These are phyloP conservation scores for Mycalesis mineus DNA, from an alignment of 2,888 invertebrate genomes.

Conservation along the genomic window DNA sequence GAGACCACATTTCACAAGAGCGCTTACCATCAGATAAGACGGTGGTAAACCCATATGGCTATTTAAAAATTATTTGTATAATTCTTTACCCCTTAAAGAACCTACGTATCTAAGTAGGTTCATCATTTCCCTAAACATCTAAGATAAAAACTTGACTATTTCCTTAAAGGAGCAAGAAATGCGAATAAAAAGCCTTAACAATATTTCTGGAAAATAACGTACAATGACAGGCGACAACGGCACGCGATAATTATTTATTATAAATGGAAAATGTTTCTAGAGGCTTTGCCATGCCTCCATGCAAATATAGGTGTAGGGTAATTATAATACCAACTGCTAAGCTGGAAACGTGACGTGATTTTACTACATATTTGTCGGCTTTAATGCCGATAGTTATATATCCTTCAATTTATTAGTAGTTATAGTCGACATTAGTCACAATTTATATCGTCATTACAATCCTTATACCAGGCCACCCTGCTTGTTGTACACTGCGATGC, in stretches of 20 bases:
- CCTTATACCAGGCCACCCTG: too few relatives aligned
- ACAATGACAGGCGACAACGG: slow-evolving; percentile 21
- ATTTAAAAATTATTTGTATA: too few relatives aligned
- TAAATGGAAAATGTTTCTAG: slow-evolving; percentile 45
- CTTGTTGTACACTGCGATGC: too few relatives aligned
- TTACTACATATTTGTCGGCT: neutral
- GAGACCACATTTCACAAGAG: too few relatives aligned
- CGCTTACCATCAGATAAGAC: too few relatives aligned
- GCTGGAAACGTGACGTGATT: neutral
- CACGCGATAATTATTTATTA: slow-evolving; percentile 36
- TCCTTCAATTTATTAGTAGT: neutral
- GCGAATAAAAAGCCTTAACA: neutral
- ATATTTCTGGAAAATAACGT: slow-evolving; percentile 2
- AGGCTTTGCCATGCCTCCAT: slow-evolving; percentile 33
- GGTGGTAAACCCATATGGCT: too few relatives aligned
- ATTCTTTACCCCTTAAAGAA: too few relatives aligned
- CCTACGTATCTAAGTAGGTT: too few relatives aligned
- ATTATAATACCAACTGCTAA: neutral
- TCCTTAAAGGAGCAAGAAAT: neutral
- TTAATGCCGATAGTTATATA: neutral
- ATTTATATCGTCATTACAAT: too few relatives aligned
- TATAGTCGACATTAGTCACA: too few relatives aligned
- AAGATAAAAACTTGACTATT: neutral
- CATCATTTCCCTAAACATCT: too few relatives aligned
- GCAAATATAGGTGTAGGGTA: slow-evolving; percentile 31